Evolutionary conservation across 2,113 vertebrate genomes (phyloP).

Genomic region (Rynchops niger): DNA sequence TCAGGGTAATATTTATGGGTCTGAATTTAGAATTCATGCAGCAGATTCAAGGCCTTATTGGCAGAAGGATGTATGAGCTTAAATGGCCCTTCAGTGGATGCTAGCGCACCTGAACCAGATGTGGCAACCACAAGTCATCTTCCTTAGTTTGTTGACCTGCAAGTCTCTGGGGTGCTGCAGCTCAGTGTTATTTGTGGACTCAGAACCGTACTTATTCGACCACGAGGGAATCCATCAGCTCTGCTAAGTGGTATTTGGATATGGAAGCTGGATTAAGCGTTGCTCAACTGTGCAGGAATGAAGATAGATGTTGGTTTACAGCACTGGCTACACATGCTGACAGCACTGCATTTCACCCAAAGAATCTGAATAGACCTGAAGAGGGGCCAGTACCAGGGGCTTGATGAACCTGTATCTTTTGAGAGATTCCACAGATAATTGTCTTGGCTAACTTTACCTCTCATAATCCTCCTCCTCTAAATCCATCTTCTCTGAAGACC

Average conservation of each 20-base stretch:
- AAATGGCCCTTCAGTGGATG: neutral
- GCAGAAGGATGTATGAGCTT: neutral
- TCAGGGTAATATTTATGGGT: accelerated
- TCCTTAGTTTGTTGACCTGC: neutral
- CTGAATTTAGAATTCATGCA: neutral
- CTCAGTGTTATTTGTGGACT: neutral
- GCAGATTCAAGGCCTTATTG: neutral
- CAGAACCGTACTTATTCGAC: neutral
- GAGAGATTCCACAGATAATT: neutral
- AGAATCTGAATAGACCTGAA: neutral
- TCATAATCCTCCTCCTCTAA: accelerated
- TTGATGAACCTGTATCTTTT: neutral
- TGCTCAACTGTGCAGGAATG: neutral
- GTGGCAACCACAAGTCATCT: accelerated
- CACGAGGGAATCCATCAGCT: neutral
- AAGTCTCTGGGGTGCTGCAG: neutral
- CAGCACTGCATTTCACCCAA: neutral
- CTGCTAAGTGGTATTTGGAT: neutral
- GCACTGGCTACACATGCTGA: neutral
- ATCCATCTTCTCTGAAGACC: neutral
- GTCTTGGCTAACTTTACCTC: neutral
- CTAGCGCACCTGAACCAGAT: neutral
- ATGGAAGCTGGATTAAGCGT: neutral
- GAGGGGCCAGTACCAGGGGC: neutral
- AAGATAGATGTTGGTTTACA: neutral